Percentiles rank a stretch among this genome's conserved stretches.
Conservation (phyloP, 2,113 vertebrate species). For the Thalassarche chlororhynchos region DNA sequence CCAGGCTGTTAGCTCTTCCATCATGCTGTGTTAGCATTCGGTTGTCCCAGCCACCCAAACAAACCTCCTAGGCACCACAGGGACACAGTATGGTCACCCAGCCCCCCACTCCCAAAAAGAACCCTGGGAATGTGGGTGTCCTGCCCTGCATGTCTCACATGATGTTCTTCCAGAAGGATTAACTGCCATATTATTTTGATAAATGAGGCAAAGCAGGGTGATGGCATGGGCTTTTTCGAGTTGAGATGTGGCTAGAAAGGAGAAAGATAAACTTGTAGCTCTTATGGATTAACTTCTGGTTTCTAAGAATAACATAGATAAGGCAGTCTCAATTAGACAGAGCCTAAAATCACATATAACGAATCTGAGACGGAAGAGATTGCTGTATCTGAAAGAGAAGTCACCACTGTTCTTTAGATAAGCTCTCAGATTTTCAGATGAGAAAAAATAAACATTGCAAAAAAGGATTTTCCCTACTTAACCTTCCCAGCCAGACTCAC, state of each 20-base stretch:
- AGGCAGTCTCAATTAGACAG: slow-evolving; percentile 49
- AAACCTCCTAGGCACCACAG: background rate
- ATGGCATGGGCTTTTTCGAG: background rate
- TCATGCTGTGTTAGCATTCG: accelerated
- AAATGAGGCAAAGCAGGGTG: background rate
- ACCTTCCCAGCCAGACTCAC: background rate
- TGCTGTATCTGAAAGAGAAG: slow-evolving; percentile 16
- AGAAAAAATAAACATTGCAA: slow-evolving; percentile 33
- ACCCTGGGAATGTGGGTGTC: background rate
- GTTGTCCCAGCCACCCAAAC: background rate
- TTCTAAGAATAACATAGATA: slow-evolving; percentile 64
- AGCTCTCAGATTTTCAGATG: background rate
- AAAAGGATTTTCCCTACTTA: background rate
- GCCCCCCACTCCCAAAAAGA: background rate
- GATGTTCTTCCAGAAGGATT: background rate
- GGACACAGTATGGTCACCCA: background rate
- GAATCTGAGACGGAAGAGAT: background rate
- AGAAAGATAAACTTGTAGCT: slow-evolving; percentile 52
- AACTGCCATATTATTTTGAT: background rate
- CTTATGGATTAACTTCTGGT: slow-evolving; percentile 26
- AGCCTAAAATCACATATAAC: slow-evolving; percentile 33
- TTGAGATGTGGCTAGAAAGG: slow-evolving; percentile 7
- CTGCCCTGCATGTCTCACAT: background rate
- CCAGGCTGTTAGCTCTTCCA: background rate
- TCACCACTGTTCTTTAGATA: slow-evolving; percentile 1